Evolutionary conservation across 2,888 invertebrate genomes (phyloP).

Genomic region (Nymphalis c-album): DNA sequence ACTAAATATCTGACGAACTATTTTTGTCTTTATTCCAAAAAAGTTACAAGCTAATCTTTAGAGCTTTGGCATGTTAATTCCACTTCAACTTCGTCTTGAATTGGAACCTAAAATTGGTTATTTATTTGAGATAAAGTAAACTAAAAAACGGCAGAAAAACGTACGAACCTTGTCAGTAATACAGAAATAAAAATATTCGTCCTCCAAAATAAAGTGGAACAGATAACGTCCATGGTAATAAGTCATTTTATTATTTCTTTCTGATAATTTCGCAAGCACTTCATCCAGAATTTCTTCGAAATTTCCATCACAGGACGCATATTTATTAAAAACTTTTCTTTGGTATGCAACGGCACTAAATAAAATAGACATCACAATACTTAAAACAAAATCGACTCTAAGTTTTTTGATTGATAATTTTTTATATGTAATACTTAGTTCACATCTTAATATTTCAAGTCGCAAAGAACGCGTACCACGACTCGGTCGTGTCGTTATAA

Average conservation of each 20-base stretch:
- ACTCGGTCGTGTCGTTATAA: slow-evolving; percentile 18
- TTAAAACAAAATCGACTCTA: neutral
- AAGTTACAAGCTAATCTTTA: no score
- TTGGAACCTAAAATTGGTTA: no score
- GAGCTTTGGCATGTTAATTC: no score
- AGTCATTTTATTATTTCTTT: slow-evolving; percentile 91
- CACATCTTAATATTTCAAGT: neutral
- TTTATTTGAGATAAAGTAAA: neutral
- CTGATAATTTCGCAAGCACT: slow-evolving; percentile 89
- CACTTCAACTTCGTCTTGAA: neutral
- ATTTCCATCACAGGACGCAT: slow-evolving; percentile 95
- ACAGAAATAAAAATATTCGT: slow-evolving; percentile 92
- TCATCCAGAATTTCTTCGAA: slow-evolving; percentile 95
- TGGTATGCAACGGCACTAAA: slow-evolving; percentile 93
- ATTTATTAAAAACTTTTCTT: slow-evolving; percentile 88
- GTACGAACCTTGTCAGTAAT: slow-evolving; percentile 94
- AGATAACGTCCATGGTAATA: slow-evolving; percentile 85
- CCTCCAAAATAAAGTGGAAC: slow-evolving; percentile 93
- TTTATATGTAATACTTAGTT: neutral
- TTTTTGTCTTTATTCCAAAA: no score
- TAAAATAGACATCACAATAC: slow-evolving; percentile 90
- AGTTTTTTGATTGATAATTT: neutral
- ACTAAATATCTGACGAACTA: no score
- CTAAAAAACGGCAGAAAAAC: slow-evolving; percentile 17
- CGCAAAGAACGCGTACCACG: neutral